phyloP scores from a whole-genome alignment of 2,888 invertebrate genomes.

The Calliopum simillimum region DNA sequence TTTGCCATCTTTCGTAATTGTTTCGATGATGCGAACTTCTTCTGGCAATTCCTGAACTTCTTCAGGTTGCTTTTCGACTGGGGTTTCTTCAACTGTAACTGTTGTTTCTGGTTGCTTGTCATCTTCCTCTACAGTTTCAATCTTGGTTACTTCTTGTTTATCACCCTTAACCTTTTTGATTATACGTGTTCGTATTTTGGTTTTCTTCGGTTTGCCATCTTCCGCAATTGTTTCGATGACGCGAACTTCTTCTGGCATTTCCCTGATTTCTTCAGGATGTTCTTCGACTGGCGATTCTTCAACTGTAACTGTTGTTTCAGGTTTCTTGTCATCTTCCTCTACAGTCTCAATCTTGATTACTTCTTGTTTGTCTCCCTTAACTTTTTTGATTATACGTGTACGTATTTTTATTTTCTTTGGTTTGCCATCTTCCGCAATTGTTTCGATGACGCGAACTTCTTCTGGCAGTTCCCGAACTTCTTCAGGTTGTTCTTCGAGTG shows the following conservation, averaged over 20 bases:
- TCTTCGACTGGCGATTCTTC: conserved; percentile 33
- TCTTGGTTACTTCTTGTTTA: conserved; percentile 37
- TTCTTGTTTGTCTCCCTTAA: conserved; percentile 43
- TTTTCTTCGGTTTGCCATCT: conserved; percentile 43
- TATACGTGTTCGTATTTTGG: conserved; percentile 39
- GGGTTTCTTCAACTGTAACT: conserved; percentile 35
- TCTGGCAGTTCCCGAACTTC: conserved; percentile 39
- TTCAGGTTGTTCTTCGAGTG: conserved; percentile 18
- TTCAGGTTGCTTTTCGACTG: conserved; percentile 18
- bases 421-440: conserved; percentile 37
- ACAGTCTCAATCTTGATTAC: conserved; percentile 43
- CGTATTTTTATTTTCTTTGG: conserved; percentile 43
- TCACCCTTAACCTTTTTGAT: conserved; percentile 40
- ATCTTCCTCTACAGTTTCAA: conserved; percentile 37
- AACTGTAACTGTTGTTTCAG: conserved; percentile 41
- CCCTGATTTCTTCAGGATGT: conserved; percentile 31
- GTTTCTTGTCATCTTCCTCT: conserved; percentile 41
- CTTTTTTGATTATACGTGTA: conserved; percentile 40
- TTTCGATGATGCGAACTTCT: conserved; percentile 29
- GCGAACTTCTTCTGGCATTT: conserved; percentile 40
- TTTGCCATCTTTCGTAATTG: conserved; percentile 31
- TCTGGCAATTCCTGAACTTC: conserved; percentile 24
- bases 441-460: conserved; percentile 37
- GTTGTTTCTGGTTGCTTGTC: conserved; percentile 30
- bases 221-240: conserved; percentile 37